Evolutionary conservation across 2,888 invertebrate genomes (phyloP).

Genomic region (Andrena bucephala): DNA sequence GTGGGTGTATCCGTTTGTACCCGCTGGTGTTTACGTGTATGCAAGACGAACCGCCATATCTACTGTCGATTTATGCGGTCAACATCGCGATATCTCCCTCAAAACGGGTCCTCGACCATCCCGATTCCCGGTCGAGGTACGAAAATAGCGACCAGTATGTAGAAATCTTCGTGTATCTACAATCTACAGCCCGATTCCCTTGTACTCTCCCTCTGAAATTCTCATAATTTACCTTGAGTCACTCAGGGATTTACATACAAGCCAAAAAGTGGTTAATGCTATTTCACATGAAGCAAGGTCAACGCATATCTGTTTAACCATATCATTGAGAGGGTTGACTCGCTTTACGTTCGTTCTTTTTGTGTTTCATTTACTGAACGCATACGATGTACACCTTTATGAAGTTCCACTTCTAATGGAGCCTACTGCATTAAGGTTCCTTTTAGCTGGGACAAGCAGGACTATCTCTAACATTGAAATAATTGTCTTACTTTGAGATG

Average conservation of each 20-base stretch:
- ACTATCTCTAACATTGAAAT: too few relatives aligned
- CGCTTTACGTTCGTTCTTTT: too few relatives aligned
- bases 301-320: too few relatives aligned
- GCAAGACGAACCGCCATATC: constrained; percentile 63
- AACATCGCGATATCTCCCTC: constrained; percentile 72
- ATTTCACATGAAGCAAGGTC: not conserved
- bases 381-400: too few relatives aligned
- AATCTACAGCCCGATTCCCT: constrained; percentile 20
- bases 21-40: constrained; percentile 38
- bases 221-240: constrained; percentile 44
- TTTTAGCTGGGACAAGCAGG: too few relatives aligned
- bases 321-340: too few relatives aligned
- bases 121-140: constrained; percentile 59
- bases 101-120: constrained; percentile 70
- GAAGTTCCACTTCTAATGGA: too few relatives aligned
- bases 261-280: constrained; percentile 36
- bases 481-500: too few relatives aligned
- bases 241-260: constrained; percentile 33
- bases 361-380: too few relatives aligned
- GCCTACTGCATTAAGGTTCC: too few relatives aligned
- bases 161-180: constrained; percentile 57
- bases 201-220: constrained; percentile 49
- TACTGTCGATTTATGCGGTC: constrained; percentile 72
- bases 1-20: constrained; percentile 58
- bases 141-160: constrained; percentile 67